These are phyloP conservation scores for Pangasius macronema DNA, from an alignment of 2,797 vertebrate species.

Conservation along the genomic window DNA sequence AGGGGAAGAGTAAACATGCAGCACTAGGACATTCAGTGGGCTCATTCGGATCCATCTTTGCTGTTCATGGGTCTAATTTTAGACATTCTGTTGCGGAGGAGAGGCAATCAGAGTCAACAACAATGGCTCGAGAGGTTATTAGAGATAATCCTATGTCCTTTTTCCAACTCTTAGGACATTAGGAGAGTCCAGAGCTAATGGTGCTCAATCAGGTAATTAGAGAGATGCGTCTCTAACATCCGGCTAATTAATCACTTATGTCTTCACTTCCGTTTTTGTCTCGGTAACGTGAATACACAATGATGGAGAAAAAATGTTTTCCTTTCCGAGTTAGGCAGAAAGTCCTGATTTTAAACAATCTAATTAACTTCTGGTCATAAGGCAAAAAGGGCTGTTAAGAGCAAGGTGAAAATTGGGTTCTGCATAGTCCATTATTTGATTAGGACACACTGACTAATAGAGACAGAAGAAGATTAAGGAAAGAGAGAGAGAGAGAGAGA, in stretches of 20 bases:
- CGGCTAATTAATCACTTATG: slow-evolving; percentile 69
- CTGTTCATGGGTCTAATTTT: slow-evolving; percentile 13
- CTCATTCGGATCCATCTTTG: slow-evolving; percentile 13
- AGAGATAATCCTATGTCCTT: slow-evolving; percentile 48
- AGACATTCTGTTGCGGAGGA: slow-evolving; percentile 7
- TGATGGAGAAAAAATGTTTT: slow-evolving; percentile 62
- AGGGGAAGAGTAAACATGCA: slow-evolving; percentile 13
- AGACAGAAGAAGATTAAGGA: background rate
- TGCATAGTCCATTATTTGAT: slow-evolving; percentile 69
- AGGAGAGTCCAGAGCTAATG: slow-evolving; percentile 64
- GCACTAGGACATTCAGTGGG: background rate
- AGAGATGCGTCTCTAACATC: slow-evolving; percentile 67
- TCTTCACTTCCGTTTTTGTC: slow-evolving; percentile 56
- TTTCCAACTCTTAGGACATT: slow-evolving; percentile 59
- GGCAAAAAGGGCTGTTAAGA: slow-evolving; percentile 42
- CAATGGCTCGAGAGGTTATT: slow-evolving; percentile 39
- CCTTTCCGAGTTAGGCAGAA: slow-evolving; percentile 62
- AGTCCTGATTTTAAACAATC: slow-evolving; percentile 62
- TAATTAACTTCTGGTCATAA: slow-evolving; percentile 68
- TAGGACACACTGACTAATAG: slow-evolving; percentile 56
- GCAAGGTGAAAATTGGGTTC: slow-evolving; percentile 51
- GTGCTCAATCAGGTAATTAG: slow-evolving; percentile 70
- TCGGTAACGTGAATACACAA: slow-evolving; percentile 54
- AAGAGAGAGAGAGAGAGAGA: background rate
- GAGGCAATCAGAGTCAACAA: slow-evolving; percentile 33